Conservation (phyloP, 2,888 invertebrate species). For the Drosophila meridionalis region DNA sequence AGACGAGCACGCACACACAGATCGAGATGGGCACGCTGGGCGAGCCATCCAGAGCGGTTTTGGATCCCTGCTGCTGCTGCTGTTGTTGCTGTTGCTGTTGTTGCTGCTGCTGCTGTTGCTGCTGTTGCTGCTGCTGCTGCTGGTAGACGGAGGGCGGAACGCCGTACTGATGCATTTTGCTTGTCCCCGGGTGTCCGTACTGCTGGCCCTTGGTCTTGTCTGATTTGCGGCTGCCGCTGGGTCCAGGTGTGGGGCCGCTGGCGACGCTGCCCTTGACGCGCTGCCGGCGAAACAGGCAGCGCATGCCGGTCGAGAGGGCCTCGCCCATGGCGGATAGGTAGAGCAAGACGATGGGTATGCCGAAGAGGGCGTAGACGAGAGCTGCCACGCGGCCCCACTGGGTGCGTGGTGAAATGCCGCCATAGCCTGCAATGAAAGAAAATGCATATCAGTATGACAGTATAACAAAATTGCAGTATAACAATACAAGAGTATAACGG, state of each 20-base stretch:
- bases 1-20: slow-evolving; percentile 93
- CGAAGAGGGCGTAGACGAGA: slow-evolving; percentile 93
- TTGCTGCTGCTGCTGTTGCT: slow-evolving; percentile 37
- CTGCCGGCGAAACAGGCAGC: slow-evolving; percentile 88
- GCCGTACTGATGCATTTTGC: slow-evolving; percentile 62
- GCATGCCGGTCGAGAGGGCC: slow-evolving; percentile 92
- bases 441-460: slow-evolving; percentile 18
- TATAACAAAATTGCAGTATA: background rate
- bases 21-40: slow-evolving; percentile 92
- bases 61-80: slow-evolving; percentile 29
- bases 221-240: slow-evolving; percentile 49
- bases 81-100: slow-evolving; percentile 46
- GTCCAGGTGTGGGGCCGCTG: slow-evolving; percentile 48
- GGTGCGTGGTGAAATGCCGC: slow-evolving; percentile 92
- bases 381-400: slow-evolving; percentile 91
- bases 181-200: slow-evolving; percentile 37
- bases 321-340: slow-evolving; percentile 95
- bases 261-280: slow-evolving; percentile 75
- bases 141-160: slow-evolving; percentile 70
- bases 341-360: slow-evolving; percentile 94
- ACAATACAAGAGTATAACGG: background rate
- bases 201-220: slow-evolving; percentile 51
- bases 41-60: slow-evolving; percentile 29
- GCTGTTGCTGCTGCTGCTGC: slow-evolving; percentile 54
- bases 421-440: slow-evolving; percentile 88